phyloP scores from a whole-genome alignment of 2,888 invertebrate species.

The Lacanobia oleracea region DNA sequence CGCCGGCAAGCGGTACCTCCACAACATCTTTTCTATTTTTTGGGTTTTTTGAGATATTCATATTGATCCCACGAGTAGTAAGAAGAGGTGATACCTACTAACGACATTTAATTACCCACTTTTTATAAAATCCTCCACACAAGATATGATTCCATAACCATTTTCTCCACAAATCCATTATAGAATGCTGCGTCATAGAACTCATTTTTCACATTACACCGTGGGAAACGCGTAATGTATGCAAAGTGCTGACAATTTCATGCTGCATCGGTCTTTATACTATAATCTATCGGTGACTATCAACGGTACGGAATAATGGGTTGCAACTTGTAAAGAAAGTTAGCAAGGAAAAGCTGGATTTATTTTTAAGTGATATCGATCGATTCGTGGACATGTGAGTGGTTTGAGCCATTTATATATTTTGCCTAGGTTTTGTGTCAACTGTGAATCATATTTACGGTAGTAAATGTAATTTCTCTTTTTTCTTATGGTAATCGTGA shows the following conservation, averaged over 20 bases:
- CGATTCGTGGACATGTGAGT: slow-evolving; percentile 21
- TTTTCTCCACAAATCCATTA: slow-evolving; percentile 38
- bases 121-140: slow-evolving; percentile 20
- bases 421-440: background rate
- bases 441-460: background rate
- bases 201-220: slow-evolving; percentile 50
- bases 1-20: too few species aligned
- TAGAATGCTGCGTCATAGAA: slow-evolving; percentile 54
- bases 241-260: slow-evolving; percentile 65
- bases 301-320: slow-evolving; percentile 57
- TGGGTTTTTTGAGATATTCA: too few species aligned
- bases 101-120: background rate
- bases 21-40: too few species aligned
- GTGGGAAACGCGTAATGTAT: slow-evolving; percentile 62
- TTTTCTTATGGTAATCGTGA: too few species aligned
- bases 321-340: slow-evolving; percentile 51
- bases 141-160: slow-evolving; percentile 27
- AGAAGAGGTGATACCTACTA: background rate
- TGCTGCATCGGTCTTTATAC: slow-evolving; percentile 59
- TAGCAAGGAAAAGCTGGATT: slow-evolving; percentile 46
- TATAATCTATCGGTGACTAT: slow-evolving; percentile 57
- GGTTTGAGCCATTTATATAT: slow-evolving; percentile 27
- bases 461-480: too few species aligned
- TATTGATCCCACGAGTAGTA: too few species aligned
- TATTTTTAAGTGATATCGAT: slow-evolving; percentile 61